phyloP scores from a whole-genome alignment of 2,797 vertebrate species.

The Falco columbarius region DNA sequence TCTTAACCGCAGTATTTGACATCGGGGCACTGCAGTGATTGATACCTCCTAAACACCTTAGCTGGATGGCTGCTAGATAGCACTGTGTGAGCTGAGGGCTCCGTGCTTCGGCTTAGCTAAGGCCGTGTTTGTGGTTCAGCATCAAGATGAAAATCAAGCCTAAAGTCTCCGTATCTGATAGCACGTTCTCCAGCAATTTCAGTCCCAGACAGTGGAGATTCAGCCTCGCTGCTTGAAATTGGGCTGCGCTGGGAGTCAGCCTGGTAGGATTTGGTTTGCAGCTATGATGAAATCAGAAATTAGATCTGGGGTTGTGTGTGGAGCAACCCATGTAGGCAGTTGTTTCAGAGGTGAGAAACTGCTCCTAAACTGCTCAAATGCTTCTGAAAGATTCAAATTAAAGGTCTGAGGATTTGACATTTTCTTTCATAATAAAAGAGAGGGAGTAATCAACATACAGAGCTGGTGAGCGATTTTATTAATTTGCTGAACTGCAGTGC shows the following conservation, averaged over 20 bases:
- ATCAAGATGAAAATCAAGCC: background rate
- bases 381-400: background rate
- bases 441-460: background rate
- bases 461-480: background rate
- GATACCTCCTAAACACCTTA: background rate
- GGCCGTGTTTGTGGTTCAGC: background rate
- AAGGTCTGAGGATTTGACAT: background rate
- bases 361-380: background rate
- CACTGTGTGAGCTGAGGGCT: background rate
- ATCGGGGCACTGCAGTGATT: accelerated
- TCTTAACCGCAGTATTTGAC: background rate
- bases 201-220: background rate
- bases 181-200: background rate
- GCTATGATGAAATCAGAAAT: background rate
- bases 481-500: background rate
- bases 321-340: background rate
- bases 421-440: background rate
- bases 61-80: background rate
- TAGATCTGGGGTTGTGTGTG: background rate
- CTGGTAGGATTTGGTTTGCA: background rate
- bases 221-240: accelerated
- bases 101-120: background rate
- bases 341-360: background rate
- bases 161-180: background rate
- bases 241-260: background rate